Percentiles rank a stretch among this genome's conserved stretches.
These are phyloP conservation scores for Passer domesticus DNA, from an alignment of 2,113 vertebrate species.

Conservation along the genomic window DNA sequence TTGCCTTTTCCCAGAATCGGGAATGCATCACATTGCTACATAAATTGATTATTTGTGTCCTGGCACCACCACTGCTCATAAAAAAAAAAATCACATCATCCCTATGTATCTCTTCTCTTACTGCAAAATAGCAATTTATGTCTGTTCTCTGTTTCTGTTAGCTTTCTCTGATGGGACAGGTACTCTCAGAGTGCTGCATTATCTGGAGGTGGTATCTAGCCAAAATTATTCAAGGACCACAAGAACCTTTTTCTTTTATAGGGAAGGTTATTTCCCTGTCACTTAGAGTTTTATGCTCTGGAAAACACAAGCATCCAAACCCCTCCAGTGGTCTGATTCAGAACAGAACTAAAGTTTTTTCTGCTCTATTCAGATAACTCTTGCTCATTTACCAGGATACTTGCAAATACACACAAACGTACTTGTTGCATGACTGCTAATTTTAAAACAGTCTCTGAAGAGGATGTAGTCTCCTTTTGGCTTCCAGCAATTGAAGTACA, in stretches of 20 bases:
- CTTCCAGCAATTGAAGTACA: not conserved
- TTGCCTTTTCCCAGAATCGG: not conserved
- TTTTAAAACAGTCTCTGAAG: not conserved
- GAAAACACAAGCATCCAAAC: not conserved
- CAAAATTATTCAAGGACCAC: not conserved
- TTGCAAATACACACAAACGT: not conserved
- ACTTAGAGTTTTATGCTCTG: not conserved
- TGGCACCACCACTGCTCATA: fast-evolving
- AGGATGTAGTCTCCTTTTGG: not conserved
- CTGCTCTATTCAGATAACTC: not conserved
- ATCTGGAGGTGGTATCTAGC: not conserved
- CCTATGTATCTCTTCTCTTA: not conserved
- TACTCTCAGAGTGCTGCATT: not conserved
- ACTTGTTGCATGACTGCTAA: not conserved
- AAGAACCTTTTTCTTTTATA: not conserved
- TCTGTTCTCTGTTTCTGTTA: not conserved
- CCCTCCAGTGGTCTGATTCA: not conserved
- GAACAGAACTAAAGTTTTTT: not conserved
- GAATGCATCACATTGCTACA: not conserved
- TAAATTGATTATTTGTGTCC: not conserved
- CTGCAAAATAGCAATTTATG: not conserved
- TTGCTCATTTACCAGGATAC: not conserved
- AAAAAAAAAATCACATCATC: not conserved
- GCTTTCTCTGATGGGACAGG: not conserved
- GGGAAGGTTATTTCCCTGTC: not conserved